Base-by-base conservation (phyloP, 64 coral and sea anemone species). In the Anthopleura sola region DNA sequence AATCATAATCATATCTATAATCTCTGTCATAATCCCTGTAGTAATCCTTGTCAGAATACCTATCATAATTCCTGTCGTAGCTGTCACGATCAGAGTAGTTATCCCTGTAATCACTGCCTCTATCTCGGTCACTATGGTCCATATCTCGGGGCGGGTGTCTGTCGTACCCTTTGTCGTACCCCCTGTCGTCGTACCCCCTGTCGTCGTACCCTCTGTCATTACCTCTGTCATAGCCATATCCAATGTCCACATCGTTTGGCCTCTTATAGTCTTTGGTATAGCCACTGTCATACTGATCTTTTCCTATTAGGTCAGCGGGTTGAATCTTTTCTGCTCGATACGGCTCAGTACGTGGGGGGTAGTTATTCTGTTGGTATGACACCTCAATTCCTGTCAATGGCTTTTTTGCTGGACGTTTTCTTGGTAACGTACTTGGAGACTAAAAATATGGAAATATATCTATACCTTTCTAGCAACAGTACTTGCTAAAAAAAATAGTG, bases 381-480 rank as follows among this genome's bases (percentile, higher is more conserved):
- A 71, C 66, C 66, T 71, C 66, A 29, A 48, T 48, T 47, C 15
- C 76, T 40, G 76, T 37, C 16, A 44, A 24, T 23, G 21, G 21
- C 18, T 79, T 79, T 24, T 38, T 29, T 71, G 33, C 68, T 71
- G 24, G 68, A 71, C 24, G 76, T 44, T 79, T 79, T n/a, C 76
- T 79, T 79, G 34, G 76, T 24, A 79, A 13, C 76, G 76, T 79
- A 18, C n/a, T 79, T 47, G 76, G 76, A 18, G 36, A n/a, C 76
- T 79, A 19, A 38, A 48, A 48, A 76, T 32, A 32, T 36, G 18
- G 37, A 39, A 18, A 11, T 31, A 28, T 5, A 76, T 6, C 31
- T 76, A 76, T 3, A 31, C 32, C 2, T 62, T 62, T 62, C 20
- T 20, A 62, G 58, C 13, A 53, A 17, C 50, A 17, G 50, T 53